Evolutionary conservation across 2,797 vertebrate species (phyloP).

Genomic region (Distichodus sexfasciatus): DNA sequence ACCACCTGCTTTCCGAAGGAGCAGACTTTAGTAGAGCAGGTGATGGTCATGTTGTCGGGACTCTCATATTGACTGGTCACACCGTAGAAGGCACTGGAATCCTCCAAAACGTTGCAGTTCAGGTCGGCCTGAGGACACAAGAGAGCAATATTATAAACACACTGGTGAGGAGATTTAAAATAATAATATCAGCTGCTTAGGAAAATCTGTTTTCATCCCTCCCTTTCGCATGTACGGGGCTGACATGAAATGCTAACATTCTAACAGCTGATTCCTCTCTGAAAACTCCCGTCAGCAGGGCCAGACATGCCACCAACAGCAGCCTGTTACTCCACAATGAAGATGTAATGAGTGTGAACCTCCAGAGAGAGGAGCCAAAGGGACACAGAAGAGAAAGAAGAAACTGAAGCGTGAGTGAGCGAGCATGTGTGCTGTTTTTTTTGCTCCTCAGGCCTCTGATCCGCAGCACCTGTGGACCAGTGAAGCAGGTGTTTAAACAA

Average conservation of each 20-base stretch:
- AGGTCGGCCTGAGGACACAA: slow-evolving; percentile 85
- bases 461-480: slow-evolving; percentile 50
- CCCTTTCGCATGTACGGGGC: not conserved
- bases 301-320: not conserved
- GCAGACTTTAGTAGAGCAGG: slow-evolving; percentile 99
- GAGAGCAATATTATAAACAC: no score
- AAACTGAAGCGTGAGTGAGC: not conserved
- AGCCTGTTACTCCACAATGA: not conserved
- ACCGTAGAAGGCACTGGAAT: slow-evolving; percentile 91
- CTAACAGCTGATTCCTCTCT: not conserved
- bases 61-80: slow-evolving; percentile 98
- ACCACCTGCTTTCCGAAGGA: slow-evolving; percentile 99
- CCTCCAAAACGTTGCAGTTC: slow-evolving; percentile 92
- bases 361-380: slow-evolving; percentile 38
- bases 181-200: no score
- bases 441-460: slow-evolving; percentile 19
- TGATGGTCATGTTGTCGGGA: slow-evolving; percentile 99
- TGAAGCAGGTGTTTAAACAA: slow-evolving; percentile 77
- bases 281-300: not conserved
- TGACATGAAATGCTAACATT: not conserved
- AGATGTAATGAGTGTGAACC: slow-evolving; percentile 28
- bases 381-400: not conserved
- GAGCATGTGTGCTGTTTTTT: not conserved
- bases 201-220: no score
- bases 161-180: no score